phyloP scores from a whole-genome alignment of 2,113 vertebrate species.

The Morone saxatilis region DNA sequence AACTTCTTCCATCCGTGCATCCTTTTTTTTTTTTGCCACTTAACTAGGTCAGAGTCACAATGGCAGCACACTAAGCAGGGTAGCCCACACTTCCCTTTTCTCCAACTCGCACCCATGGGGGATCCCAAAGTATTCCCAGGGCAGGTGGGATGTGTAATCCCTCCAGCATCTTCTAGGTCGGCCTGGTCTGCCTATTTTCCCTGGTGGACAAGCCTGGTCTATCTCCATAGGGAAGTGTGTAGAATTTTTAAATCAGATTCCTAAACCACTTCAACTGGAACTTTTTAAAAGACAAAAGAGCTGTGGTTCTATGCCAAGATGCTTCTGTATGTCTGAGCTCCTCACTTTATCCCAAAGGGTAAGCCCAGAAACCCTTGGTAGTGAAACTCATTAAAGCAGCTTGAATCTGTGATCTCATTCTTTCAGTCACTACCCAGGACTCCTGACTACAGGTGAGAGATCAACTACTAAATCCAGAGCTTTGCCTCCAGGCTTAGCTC shows the following conservation, averaged over 20 bases:
- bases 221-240: background rate
- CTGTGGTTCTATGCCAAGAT: background rate
- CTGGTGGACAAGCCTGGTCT: background rate
- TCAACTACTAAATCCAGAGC: conserved; percentile 20
- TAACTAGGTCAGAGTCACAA: conserved; percentile 9
- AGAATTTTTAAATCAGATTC: background rate
- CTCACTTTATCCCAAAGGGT: background rate
- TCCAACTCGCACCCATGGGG: background rate
- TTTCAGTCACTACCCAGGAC: conserved; percentile 3
- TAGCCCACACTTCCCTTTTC: background rate
- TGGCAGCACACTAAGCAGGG: background rate
- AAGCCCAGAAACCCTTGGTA: background rate
- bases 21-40: background rate
- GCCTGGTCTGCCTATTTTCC: background rate
- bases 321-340: background rate
- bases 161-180: conserved; percentile 10
- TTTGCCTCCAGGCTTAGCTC: conserved; percentile 1
- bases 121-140: background rate
- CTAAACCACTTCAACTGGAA: background rate
- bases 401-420: background rate
- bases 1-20: conserved; percentile 1
- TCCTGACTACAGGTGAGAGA: conserved; percentile 23
- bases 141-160: conserved; percentile 16
- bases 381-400: conserved; percentile 12
- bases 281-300: background rate